Percentiles rank a stretch among this genome's conserved stretches.
Conservation (phyloP, 2,888 invertebrate genomes). For the Caenorhabditis afra region DNA sequence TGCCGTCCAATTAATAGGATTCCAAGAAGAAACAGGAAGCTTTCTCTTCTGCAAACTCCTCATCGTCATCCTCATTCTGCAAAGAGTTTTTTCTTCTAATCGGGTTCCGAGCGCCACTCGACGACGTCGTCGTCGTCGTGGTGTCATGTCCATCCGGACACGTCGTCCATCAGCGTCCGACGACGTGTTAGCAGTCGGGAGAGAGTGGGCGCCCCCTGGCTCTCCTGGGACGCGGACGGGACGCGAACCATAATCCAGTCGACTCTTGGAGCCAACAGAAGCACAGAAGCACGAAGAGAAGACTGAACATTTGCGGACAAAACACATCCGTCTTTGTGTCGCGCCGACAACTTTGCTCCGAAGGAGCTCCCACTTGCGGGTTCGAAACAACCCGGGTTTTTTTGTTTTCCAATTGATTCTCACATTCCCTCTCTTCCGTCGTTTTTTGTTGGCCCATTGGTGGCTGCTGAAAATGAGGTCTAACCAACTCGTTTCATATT, state of each 20-base stretch:
- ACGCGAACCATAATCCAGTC: slow-evolving; percentile 48
- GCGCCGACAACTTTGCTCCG: slow-evolving; percentile 36
- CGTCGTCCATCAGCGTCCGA: slow-evolving; percentile 53
- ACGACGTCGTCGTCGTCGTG: slow-evolving; percentile 22
- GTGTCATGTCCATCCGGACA: slow-evolving; percentile 52
- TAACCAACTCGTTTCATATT: slow-evolving; percentile 22
- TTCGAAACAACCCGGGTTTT: slow-evolving; percentile 10
- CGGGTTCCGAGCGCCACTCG: too few species aligned
- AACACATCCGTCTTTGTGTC: slow-evolving; percentile 59
- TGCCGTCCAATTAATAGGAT: not conserved
- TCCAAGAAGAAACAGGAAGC: slow-evolving; percentile 7
- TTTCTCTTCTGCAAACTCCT: too few species aligned
- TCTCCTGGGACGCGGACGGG: slow-evolving; percentile 13
- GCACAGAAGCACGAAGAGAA: not conserved
- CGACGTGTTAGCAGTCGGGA: slow-evolving; percentile 47
- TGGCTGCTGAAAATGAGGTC: not conserved
- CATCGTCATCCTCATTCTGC: too few species aligned
- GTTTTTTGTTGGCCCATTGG: not conserved
- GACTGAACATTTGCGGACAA: slow-evolving; percentile 49
- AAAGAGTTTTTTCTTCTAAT: too few species aligned
- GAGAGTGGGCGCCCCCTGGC: slow-evolving; percentile 37
- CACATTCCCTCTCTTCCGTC: slow-evolving; percentile 8
- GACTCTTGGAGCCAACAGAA: slow-evolving; percentile 29
- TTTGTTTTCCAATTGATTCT: slow-evolving; percentile 19
- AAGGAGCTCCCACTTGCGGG: slow-evolving; percentile 8